Evolutionary conservation across 2,888 invertebrate species (phyloP), one percentile per base, ranked within the genome.

Genomic region (Dichetophora obliterata): DNA sequence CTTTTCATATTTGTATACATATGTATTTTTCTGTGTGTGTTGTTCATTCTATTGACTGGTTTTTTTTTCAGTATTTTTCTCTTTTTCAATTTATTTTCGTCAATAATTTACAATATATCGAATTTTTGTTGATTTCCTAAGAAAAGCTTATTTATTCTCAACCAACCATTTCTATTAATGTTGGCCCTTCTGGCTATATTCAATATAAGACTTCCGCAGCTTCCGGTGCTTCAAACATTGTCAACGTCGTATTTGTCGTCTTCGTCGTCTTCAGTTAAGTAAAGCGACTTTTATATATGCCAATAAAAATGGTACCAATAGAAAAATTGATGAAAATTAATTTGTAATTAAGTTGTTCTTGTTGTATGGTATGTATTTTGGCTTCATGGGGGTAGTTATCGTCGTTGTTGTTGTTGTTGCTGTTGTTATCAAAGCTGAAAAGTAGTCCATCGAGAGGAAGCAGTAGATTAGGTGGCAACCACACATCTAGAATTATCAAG

Each of bases 261-360:
- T 0, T 27, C 19, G 57, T 27, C 57, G 9, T 22, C 57, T n/a
- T 59, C 57, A 11, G 11, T 11, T 19, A 37, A 37, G 37, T 37
- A 19, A 66, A 65, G 34, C 34, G 63, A 34, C 63, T 65, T 27
- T 34, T 34, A 54, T 19, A 34, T 65, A 65, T 65, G 63, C 37
- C 63, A 65, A 65, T 65, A 65, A 65, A 27, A 65, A 16, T 27
- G 9, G 22, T 48, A 50, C 27, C 68, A 27, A 68, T 50, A 71
- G 71, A 57, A 71, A 16, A 71, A 59, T 59, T 57, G 37, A 59
- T 59, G 71, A 71, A 71, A 71, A 71, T 71, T 71, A 71, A 59
- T 71, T 71, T 71, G 71, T 54, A 71, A 71, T 71, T 71, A 37
- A 71, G 71, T 71, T 71, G 31, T 59, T 59, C 59, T 24, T 71